Evolutionary conservation across 2,888 invertebrate species (phyloP).

Genomic region (Tanytarsus gracilentus): DNA sequence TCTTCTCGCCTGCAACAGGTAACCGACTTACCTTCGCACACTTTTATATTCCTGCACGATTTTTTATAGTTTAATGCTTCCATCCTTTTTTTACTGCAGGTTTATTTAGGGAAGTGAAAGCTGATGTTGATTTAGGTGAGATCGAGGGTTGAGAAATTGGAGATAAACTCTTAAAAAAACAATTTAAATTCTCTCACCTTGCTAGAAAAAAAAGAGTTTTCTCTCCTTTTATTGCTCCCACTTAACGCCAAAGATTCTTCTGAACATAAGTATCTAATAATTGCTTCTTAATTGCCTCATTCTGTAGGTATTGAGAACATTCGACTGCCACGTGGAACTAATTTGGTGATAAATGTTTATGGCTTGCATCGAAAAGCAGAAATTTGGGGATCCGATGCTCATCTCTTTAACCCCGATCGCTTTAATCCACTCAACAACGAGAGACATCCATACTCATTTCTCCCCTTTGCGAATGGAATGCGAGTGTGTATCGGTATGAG

Average conservation of each 20-base stretch:
- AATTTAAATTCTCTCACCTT: not conserved
- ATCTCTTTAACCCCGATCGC: conserved; percentile 51
- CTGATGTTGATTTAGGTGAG: conserved; percentile 20
- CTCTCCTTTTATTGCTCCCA: not conserved
- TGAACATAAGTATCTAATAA: conserved; percentile 5
- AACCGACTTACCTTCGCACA: not conserved
- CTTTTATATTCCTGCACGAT: not conserved
- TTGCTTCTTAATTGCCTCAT: not conserved
- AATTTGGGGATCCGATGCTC: conserved; percentile 50
- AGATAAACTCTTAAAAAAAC: not conserved
- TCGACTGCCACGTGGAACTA: conserved; percentile 44
- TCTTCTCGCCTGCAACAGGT: conserved; percentile 25
- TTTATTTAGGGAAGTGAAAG: conserved; percentile 19
- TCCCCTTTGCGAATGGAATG: conserved; percentile 46
- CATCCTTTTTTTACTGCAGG: no score
- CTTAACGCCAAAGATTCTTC: not conserved
- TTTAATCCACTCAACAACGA: conserved; percentile 47
- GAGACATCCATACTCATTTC: conserved; percentile 45
- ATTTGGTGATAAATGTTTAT: conserved; percentile 43
- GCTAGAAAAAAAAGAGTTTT: not conserved
- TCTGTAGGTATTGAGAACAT: conserved; percentile 12
- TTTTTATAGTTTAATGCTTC: not conserved
- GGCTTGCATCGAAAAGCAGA: conserved; percentile 46
- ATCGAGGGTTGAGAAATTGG: not conserved
- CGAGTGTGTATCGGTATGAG: conserved; percentile 48